phyloP scores from a whole-genome alignment of 2,113 vertebrate genomes.

The Barnardius zonarius region DNA sequence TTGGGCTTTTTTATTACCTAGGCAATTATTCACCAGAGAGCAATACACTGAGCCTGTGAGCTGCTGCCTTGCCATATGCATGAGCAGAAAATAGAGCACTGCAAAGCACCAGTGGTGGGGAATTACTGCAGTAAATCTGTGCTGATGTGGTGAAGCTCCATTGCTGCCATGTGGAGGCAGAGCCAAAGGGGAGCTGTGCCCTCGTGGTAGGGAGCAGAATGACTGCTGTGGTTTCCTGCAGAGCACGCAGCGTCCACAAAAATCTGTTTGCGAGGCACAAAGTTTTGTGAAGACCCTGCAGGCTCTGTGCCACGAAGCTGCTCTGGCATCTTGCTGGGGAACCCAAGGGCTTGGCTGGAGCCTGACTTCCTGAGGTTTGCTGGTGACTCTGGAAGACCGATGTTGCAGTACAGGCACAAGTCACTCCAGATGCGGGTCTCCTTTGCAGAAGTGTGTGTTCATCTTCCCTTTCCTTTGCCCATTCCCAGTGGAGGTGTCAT shows the following conservation, averaged over 20 bases:
- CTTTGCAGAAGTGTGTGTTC: background rate
- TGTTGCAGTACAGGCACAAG: background rate
- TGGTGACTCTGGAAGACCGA: background rate
- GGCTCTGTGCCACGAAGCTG: background rate
- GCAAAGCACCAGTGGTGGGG: rapidly evolving
- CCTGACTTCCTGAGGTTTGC: background rate
- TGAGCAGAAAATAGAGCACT: rapidly evolving
- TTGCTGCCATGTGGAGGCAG: background rate
- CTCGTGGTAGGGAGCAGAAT: rapidly evolving
- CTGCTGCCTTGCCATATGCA: rapidly evolving
- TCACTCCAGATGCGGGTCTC: background rate
- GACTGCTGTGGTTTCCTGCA: background rate
- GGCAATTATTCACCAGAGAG: background rate
- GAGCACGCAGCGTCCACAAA: background rate
- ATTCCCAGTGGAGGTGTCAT: rapidly evolving
- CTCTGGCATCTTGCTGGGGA: background rate
- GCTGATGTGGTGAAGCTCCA: background rate
- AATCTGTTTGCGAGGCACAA: background rate
- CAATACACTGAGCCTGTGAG: rapidly evolving
- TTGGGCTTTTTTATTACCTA: background rate
- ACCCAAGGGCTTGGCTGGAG: background rate
- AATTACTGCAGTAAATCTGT: background rate
- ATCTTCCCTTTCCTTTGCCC: background rate
- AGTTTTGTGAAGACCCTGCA: background rate
- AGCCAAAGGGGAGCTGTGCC: background rate